These are phyloP conservation scores for Furnarius figulus DNA, from an alignment of 2,113 vertebrate species.

Conservation along the genomic window DNA sequence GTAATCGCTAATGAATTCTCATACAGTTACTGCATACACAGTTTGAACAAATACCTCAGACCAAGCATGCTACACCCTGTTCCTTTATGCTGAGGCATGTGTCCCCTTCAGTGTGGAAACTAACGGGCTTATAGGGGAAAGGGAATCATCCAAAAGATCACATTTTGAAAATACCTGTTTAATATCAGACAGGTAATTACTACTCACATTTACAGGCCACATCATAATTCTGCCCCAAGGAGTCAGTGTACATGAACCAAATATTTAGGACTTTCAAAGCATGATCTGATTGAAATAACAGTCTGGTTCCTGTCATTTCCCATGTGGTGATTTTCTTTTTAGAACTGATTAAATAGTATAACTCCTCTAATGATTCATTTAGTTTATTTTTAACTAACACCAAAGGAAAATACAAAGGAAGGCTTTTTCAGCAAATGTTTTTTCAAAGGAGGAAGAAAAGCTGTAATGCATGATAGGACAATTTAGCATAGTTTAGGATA, in stretches of 20 bases:
- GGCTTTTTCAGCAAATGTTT: background rate
- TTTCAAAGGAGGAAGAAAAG: background rate
- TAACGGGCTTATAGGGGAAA: conserved; percentile 8
- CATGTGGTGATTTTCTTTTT: conserved; percentile 38
- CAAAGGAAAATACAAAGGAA: conserved; percentile 42
- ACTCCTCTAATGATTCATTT: conserved; percentile 42
- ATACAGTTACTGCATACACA: conserved; percentile 7
- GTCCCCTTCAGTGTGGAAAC: conserved; percentile 41
- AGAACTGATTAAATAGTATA: conserved; percentile 24
- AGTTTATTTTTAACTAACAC: conserved; percentile 57
- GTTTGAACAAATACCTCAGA: conserved; percentile 49
- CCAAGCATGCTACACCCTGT: conserved; percentile 48
- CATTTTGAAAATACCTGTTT: conserved; percentile 34
- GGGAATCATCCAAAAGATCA: conserved; percentile 15
- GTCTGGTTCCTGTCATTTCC: conserved; percentile 42
- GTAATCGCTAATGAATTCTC: conserved; percentile 43
- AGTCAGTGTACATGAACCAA: background rate
- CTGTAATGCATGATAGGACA: background rate
- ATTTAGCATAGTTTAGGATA: background rate
- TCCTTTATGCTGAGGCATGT: conserved; percentile 25
- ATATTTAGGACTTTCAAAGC: conserved; percentile 31
- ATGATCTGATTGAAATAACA: conserved; percentile 40
- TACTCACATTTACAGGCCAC: background rate
- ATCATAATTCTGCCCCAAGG: conserved; percentile 21
- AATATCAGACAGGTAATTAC: conserved; percentile 47